Base-by-base conservation (phyloP, 2,113 vertebrate genomes). In the Hyaena hyaena region DNA sequence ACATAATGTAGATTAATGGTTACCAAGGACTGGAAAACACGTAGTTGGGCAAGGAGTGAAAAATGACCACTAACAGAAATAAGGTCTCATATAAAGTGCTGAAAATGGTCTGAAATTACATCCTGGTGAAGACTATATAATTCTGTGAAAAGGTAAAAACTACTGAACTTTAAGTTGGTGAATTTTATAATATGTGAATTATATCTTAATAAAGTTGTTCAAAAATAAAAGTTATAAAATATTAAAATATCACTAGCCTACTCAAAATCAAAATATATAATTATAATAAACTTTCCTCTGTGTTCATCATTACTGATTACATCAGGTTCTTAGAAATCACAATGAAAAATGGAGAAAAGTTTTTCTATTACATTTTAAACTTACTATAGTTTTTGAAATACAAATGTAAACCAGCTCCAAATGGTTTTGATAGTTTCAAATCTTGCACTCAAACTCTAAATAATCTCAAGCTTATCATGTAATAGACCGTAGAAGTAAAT, bases 211-310 rank as follows among this genome's bases (percentile, higher is more conserved):
- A 90, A 90, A 76, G n/a, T 11, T 84, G 14, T 43, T 90, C 39
- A 53, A 89, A 86, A 95, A 77, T 33, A 83, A 82, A 48, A 61
- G 66, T 84, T 43, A 76, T 45, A 82, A 95, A 90, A 68, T 66
- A 58, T 68, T 91, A 66, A 90, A 35, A 66, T 55, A 63, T 80
- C 63, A 53, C 23, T 33, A 48, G 10, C 33, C 43, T 53, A 50
- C 11, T 31, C 31, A 39, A 58, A 91, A 79, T 86, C 48, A 86
- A 58, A 90, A 85, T 66, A 76, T 14, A 76, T 76, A n/a, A 74
- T 23, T 87, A 77, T 87, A 77, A 48, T 81, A 82, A 88, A 74
- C 10, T 55, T 63, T 80, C 53, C 24, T 81, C 66, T 81, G n/a
- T 81, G 50, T 10, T 53, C 23, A 87, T 73, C 10, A 82, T 17